Conservation (phyloP, 2,888 invertebrate species). For the Drosophila demipolita region DNA sequence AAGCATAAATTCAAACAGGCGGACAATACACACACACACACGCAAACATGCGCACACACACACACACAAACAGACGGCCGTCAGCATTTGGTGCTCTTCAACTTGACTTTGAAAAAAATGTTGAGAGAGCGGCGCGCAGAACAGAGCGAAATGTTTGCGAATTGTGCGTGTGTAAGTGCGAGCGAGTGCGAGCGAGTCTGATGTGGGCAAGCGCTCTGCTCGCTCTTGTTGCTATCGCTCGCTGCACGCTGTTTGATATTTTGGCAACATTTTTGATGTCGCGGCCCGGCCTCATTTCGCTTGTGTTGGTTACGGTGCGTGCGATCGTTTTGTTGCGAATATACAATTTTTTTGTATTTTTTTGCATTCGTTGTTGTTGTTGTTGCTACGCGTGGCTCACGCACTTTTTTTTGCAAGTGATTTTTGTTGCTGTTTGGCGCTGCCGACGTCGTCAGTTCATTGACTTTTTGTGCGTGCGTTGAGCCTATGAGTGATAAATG, state of each 20-base stretch:
- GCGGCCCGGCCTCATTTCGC: conserved; percentile 34
- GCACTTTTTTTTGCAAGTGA: conserved; percentile 47
- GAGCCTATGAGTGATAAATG: conserved; percentile 40
- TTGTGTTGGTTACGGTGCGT: conserved; percentile 35
- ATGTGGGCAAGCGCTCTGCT: neutral
- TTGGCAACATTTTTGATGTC: conserved; percentile 66
- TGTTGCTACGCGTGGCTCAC: conserved; percentile 55
- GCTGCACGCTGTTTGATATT: conserved; percentile 9
- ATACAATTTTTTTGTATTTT: neutral
- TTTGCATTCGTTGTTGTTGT: conserved; percentile 21
- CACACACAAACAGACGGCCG: conserved; percentile 26
- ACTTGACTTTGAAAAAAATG: conserved; percentile 76
- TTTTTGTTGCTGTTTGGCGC: conserved; percentile 4
- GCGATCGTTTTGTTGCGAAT: conserved; percentile 34
- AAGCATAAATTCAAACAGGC: conserved; percentile 3
- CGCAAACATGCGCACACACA: neutral
- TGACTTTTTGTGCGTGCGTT: conserved; percentile 64
- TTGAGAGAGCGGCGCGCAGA: conserved; percentile 56
- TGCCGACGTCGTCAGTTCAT: conserved; percentile 57
- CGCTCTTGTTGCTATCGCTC: neutral
- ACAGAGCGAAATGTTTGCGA: conserved; percentile 30
- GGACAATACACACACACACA: conserved; percentile 12
- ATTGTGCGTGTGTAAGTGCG: conserved; percentile 34
- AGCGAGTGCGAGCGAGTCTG: conserved; percentile 3
- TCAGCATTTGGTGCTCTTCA: conserved; percentile 63